These are phyloP conservation scores for Adela reaumurella DNA, from an alignment of 2,888 invertebrate genomes.

Conservation along the genomic window DNA sequence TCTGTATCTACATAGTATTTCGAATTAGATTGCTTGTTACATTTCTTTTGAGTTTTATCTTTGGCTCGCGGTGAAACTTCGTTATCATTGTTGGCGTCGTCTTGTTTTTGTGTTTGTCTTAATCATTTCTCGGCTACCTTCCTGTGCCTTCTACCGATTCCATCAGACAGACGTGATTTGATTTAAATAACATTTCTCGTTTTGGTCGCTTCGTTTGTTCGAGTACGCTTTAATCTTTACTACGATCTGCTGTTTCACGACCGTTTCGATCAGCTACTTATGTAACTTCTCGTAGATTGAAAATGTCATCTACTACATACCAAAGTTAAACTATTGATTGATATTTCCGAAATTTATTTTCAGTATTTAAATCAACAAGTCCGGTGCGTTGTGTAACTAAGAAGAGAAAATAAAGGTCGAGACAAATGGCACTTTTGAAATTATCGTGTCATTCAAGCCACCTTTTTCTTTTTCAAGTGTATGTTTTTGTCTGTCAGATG, in stretches of 20 bases:
- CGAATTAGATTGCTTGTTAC: slow-evolving; percentile 14
- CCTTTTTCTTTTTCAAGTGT: background rate
- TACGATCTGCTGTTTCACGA: too few relatives aligned
- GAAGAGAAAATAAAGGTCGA: too few relatives aligned
- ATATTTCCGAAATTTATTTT: too few relatives aligned
- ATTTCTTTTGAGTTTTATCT: slow-evolving; percentile 4
- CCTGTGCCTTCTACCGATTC: background rate
- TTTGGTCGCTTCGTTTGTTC: background rate
- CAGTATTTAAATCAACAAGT: too few relatives aligned
- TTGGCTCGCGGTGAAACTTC: background rate
- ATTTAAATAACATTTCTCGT: background rate
- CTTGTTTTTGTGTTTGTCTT: background rate
- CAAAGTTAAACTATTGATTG: too few relatives aligned
- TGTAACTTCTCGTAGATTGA: too few relatives aligned
- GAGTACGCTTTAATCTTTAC: background rate
- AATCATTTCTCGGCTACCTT: background rate
- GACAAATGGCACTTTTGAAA: background rate
- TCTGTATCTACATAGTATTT: slow-evolving; percentile 12
- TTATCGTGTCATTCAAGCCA: background rate
- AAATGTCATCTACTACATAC: too few relatives aligned
- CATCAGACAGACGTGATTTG: background rate
- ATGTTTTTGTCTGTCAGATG: background rate
- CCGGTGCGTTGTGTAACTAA: too few relatives aligned
- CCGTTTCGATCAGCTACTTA: too few relatives aligned
- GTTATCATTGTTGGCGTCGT: background rate